These are phyloP conservation scores for Micromussa lordhowensis DNA, from an alignment of 92 coral and sea anemone species.

Conservation along the genomic window DNA sequence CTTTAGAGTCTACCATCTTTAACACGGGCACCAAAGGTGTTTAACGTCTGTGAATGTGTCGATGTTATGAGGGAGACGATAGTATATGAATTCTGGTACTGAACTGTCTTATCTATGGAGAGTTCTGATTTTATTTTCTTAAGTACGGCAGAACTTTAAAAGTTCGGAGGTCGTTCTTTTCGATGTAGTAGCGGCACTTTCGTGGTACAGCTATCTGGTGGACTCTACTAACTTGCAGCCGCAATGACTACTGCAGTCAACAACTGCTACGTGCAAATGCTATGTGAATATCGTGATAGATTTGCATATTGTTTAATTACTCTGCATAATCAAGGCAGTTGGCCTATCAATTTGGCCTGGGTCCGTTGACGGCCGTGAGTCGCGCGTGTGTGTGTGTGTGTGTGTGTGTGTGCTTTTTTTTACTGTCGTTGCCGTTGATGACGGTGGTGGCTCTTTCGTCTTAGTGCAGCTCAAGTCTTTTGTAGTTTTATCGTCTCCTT, in stretches of 20 bases:
- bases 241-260: not conserved
- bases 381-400: not conserved
- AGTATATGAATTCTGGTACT: not conserved
- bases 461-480: too few species aligned
- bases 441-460: too few species aligned
- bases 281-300: not conserved
- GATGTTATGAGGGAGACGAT: not conserved
- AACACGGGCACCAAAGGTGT: not conserved
- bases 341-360: not conserved
- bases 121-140: not conserved
- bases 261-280: not conserved
- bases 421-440: too few species aligned
- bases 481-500: too few species aligned
- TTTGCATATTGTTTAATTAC: not conserved
- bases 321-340: not conserved
- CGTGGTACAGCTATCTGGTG: not conserved
- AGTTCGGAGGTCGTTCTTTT: not conserved
- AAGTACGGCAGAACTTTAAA: not conserved
- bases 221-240: not conserved
- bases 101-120: not conserved
- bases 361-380: not conserved
- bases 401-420: too few species aligned
- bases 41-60: not conserved
- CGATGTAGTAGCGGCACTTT: not conserved
- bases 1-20: not conserved